These are phyloP conservation scores for Gerris lacustris DNA, from an alignment of 2,888 invertebrate genomes.

Conservation along the genomic window DNA sequence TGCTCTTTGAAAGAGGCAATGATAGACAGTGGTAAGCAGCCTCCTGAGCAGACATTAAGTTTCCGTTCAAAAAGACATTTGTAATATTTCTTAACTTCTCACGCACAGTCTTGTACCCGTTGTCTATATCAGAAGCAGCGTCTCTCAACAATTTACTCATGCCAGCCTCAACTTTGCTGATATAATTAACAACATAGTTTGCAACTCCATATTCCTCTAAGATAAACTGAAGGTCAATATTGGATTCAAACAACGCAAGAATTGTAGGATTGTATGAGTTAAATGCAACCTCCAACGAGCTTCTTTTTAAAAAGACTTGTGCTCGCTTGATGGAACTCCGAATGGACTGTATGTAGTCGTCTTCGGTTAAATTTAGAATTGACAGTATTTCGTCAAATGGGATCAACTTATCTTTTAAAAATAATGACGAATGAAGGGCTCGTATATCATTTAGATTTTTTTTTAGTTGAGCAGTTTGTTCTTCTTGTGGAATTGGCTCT, in stretches of 20 bases:
- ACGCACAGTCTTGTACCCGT: constrained; percentile 7
- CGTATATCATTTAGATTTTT: no score
- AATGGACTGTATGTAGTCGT: constrained; percentile 24
- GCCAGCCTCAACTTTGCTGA: constrained; percentile 15
- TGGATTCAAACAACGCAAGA: constrained; percentile 21
- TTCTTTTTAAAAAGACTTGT: constrained; percentile 24
- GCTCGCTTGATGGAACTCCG: constrained; percentile 22
- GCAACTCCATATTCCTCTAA: constrained; percentile 16
- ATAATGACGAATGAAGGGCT: neutral
- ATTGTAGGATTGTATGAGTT: constrained; percentile 31
- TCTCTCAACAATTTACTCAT: constrained; percentile 13
- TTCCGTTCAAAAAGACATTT: constrained; percentile 25
- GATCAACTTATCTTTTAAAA: neutral
- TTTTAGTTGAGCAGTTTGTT: neutral
- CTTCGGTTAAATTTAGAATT: constrained; percentile 5
- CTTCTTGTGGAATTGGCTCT: constrained; percentile 12
- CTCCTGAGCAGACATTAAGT: constrained; percentile 20
- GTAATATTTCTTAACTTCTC: constrained; percentile 26
- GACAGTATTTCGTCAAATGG: constrained; percentile 15
- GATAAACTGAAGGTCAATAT: constrained; percentile 20
- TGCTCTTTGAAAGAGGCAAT: constrained; percentile 15
- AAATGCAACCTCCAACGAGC: constrained; percentile 22
- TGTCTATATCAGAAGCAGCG: constrained; percentile 10
- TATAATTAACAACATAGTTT: constrained; percentile 17
- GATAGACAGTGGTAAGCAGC: constrained; percentile 14